These are phyloP conservation scores for Chloropsis cyanopogon DNA, from an alignment of 2,113 vertebrate species.

Conservation along the genomic window DNA sequence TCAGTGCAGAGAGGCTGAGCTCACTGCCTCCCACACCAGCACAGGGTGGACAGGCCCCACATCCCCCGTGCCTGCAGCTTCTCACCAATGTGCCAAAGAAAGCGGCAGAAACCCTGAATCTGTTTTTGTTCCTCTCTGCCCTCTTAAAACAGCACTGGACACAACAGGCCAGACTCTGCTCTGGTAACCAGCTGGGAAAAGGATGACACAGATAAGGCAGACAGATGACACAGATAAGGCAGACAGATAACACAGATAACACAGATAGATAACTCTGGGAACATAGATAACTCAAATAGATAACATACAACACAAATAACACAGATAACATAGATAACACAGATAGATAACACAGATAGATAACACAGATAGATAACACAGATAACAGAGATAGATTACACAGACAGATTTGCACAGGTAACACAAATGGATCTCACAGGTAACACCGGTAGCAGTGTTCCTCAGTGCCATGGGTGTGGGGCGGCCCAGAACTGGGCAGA, in stretches of 20 bases:
- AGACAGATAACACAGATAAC: not conserved
- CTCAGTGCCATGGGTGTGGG: not conserved
- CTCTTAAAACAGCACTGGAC: not conserved
- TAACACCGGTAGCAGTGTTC: rapidly evolving
- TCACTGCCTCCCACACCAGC: not conserved
- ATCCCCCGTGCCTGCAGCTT: not conserved
- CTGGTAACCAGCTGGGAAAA: not conserved
- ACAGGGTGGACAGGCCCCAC: not conserved
- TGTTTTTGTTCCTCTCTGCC: not conserved
- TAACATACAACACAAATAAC: not conserved
- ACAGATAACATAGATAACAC: not conserved
- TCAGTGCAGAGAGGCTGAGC: not conserved
- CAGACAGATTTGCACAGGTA: not conserved
- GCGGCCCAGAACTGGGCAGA: rapidly evolving
- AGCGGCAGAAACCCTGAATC: not conserved
- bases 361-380: not conserved
- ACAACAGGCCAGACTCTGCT: not conserved
- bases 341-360: not conserved
- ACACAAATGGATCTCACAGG: not conserved
- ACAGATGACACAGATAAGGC: not conserved
- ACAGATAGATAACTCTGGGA: not conserved
- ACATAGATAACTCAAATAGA: not conserved
- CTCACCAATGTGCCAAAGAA: not conserved
- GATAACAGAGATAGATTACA: no score
- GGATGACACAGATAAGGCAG: not conserved